Conservation (phyloP, 2,888 invertebrate species). For the Branchellion lobata region DNA sequence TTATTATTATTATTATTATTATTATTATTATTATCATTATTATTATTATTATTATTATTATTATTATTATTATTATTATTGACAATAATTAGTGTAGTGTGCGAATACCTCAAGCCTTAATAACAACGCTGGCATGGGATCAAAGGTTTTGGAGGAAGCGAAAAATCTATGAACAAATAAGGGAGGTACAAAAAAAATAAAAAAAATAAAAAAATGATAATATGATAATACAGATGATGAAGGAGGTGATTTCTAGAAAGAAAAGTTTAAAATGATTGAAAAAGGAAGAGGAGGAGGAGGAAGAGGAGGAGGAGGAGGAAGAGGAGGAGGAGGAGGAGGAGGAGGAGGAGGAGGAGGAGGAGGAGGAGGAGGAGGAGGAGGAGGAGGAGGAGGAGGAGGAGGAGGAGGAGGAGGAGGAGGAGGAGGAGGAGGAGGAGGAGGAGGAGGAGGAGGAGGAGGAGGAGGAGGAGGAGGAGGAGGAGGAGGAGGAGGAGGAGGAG, state of each 20-base stretch:
- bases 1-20: too few species aligned
- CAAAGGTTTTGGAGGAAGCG: too few species aligned
- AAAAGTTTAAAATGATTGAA: background rate
- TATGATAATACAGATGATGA: background rate
- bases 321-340: constrained; percentile 15
- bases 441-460: constrained; percentile 24
- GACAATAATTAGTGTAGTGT: too few species aligned
- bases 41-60: too few species aligned
- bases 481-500: constrained; percentile 18
- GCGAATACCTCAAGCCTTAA: too few species aligned
- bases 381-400: constrained; percentile 18
- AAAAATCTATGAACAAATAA: too few species aligned
- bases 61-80: too few species aligned
- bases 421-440: constrained; percentile 32
- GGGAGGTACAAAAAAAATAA: too few species aligned
- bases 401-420: constrained; percentile 19
- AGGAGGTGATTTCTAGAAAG: background rate
- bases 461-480: constrained; percentile 18
- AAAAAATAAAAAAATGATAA: too few species aligned
- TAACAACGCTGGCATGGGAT: too few species aligned
- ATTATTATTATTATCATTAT: too few species aligned
- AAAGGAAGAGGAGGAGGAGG: background rate
- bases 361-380: constrained; percentile 16
- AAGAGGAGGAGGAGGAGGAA: constrained; percentile 18
- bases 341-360: background rate